These are phyloP conservation scores for Xenopus borealis DNA, from an alignment of 2,113 vertebrate genomes.

Conservation along the genomic window DNA sequence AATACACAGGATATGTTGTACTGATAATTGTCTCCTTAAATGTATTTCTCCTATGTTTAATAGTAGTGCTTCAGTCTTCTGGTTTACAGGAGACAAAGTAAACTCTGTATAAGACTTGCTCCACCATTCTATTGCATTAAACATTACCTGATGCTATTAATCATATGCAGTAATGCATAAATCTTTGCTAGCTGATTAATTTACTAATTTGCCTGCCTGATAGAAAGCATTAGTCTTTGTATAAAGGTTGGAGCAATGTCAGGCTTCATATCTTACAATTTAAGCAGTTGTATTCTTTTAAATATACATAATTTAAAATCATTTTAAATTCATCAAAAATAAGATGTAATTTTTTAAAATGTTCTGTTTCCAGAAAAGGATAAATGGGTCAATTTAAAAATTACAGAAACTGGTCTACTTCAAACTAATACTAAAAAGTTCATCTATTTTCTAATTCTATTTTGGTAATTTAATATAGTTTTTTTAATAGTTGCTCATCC, in stretches of 20 bases:
- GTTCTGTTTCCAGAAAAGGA: slow-evolving; percentile 6
- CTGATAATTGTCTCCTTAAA: too few species aligned
- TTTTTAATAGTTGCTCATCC: too few species aligned
- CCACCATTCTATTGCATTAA: neutral
- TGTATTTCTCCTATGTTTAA: too few species aligned
- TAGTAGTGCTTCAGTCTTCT: too few species aligned
- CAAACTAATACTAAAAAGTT: too few species aligned
- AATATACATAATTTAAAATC: slow-evolving; percentile 12
- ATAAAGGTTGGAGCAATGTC: slow-evolving; percentile 19
- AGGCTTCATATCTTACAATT: slow-evolving; percentile 18
- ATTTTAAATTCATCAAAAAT: slow-evolving; percentile 14
- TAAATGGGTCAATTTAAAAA: neutral
- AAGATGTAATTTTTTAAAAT: slow-evolving; percentile 19
- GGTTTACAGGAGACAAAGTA: too few species aligned
- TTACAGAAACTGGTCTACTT: too few species aligned
- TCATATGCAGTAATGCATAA: slow-evolving; percentile 35
- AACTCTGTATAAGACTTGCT: too few species aligned
- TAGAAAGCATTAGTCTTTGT: neutral
- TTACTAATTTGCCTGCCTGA: slow-evolving; percentile 40
- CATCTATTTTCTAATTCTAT: too few species aligned
- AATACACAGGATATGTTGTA: too few species aligned
- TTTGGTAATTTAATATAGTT: too few species aligned
- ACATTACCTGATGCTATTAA: slow-evolving; percentile 25
- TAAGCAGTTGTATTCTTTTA: slow-evolving; percentile 15
- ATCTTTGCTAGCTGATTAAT: slow-evolving; percentile 39